Evolutionary conservation across 2,113 vertebrate genomes (phyloP), one percentile per base, ranked within the genome.

Genomic region (Ophthalmotilapia sp.): DNA sequence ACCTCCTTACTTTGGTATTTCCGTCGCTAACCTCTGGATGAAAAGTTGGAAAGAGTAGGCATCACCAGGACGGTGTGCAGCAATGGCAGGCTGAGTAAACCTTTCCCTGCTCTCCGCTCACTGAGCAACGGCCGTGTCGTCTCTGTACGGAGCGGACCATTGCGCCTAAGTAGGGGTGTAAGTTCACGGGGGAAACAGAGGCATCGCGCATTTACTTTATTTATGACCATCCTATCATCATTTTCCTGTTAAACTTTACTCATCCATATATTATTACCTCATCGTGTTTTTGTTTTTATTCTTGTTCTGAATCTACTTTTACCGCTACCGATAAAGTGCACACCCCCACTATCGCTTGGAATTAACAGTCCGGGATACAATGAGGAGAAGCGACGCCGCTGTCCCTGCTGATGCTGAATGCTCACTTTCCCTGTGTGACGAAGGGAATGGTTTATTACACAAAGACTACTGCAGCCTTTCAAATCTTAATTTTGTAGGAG

Each of bases 121-220:
- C 92, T 53, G 89, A 94, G 92, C 95, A 93, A 94, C 96, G 89
- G 89, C 95, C 90, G 92, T 91, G 96, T 95, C 94, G 95, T 93
- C 92, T 95, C 96, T 92, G 94, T 84, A 95, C 89, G 95, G 96
- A 91, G 65, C 86, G 80, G 54, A 96, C 96, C 96, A 97, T 90
- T 96, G 33, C 80, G 13, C 19, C 15, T 6, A 23, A 3, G 49
- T 26, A 92, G 93, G 93, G 95, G 96, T 65, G 94, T 4, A 0
- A 0, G 6, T 3, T 17, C 17, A 54, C 1, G 2, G 33, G 5
- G 14, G 77, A 84, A 93, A 91, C 31, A 51, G 17, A 85, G 60
- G 42, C 80, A 81, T 36, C 29, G 13, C 19, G n/a, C 1, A 23
- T 82, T 62, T 56, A 53, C 2, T 2, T 1, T 65, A 65, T 65